Percentiles rank a stretch among this genome's conserved stretches.
Conservation (phyloP, 2,888 invertebrate genomes). For the Tipula unca region DNA sequence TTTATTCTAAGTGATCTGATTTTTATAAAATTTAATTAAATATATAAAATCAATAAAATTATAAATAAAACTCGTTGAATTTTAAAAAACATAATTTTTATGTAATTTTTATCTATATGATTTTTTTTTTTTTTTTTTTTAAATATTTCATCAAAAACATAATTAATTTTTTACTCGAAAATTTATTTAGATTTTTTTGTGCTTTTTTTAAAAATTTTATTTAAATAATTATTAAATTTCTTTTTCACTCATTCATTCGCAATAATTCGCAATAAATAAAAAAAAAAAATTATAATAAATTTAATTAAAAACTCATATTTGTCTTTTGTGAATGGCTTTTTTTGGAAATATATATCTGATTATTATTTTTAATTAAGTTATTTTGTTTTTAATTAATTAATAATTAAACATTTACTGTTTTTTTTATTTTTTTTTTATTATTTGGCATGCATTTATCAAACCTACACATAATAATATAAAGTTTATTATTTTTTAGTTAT, state of each 20-base stretch:
- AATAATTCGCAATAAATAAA: no score
- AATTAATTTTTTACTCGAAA: not conserved
- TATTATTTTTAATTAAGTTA: not conserved
- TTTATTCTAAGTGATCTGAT: not conserved
- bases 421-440: not conserved
- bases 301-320: not conserved
- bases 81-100: not conserved
- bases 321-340: not conserved
- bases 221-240: not conserved
- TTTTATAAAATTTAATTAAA: not conserved
- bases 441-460: not conserved
- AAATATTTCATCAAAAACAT: not conserved
- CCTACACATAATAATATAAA: not conserved
- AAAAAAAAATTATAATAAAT: not conserved
- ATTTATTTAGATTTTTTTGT: not conserved
- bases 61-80: not conserved
- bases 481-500: not conserved
- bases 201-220: no score
- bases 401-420: not conserved
- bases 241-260: not conserved
- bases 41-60: not conserved
- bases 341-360: not conserved
- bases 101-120: not conserved
- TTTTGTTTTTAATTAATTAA: not conserved
- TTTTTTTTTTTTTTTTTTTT: not conserved